Conservation (phyloP, 1,140 invertebrate species). For the Brachionus paranguensis region DNA sequence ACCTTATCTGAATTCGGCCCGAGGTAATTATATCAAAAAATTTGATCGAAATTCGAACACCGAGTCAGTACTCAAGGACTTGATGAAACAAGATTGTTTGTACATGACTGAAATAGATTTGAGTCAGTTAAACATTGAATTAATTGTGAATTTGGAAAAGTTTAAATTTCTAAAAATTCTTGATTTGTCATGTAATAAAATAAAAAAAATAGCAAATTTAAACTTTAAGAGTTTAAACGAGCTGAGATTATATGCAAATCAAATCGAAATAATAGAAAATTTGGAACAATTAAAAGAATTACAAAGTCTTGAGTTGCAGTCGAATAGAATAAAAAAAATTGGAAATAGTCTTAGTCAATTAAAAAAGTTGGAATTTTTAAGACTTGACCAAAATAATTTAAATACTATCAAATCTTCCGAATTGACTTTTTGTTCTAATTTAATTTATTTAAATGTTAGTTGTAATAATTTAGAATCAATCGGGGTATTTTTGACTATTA, state of each 20-base stretch:
- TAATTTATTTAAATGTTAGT: conserved; percentile 50
- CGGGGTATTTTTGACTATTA: not conserved
- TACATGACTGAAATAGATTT: not conserved
- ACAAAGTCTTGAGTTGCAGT: conserved; percentile 48
- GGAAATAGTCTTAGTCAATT: conserved; percentile 46
- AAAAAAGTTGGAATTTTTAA: conserved; percentile 47
- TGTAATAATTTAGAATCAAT: conserved; percentile 46
- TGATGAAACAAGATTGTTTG: not conserved
- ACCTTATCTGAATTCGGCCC: not conserved
- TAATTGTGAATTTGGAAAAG: conserved; percentile 42
- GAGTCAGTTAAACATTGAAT: not conserved
- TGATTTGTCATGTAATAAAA: conserved; percentile 51
- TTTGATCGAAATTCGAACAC: not conserved
- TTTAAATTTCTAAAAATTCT: conserved; percentile 48
- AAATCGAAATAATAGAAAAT: conserved; percentile 46
- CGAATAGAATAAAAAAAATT: conserved; percentile 48
- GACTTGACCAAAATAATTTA: conserved; percentile 49
- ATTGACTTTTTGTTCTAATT: conserved; percentile 47
- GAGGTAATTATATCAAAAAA: not conserved
- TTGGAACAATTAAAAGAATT: conserved; percentile 49
- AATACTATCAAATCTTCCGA: conserved; percentile 47
- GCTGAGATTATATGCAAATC: conserved; percentile 51
- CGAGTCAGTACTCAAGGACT: not conserved
- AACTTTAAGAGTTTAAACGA: conserved; percentile 48
- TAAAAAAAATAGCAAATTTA: conserved; percentile 46